Conservation (phyloP, 2,797 vertebrate species). For the Tympanoctomys barrerae region DNA sequence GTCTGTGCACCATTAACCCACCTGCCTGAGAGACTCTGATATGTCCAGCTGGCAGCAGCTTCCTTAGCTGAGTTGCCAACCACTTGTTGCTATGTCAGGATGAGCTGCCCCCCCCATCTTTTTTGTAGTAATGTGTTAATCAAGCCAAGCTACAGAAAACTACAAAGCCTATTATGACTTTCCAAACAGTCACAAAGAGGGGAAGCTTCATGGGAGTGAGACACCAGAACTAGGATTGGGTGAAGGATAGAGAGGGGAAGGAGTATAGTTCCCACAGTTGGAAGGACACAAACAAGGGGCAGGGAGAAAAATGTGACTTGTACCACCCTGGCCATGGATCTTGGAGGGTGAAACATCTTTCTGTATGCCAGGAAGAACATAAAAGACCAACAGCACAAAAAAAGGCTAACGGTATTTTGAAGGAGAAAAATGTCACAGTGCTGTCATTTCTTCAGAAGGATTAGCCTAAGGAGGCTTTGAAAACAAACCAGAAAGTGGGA, state of each 20-base stretch:
- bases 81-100: fast-evolving
- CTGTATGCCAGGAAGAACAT: not conserved
- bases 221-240: not conserved
- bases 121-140: not conserved
- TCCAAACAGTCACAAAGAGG: not conserved
- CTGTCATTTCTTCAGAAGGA: not conserved
- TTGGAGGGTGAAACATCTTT: not conserved
- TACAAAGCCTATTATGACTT: not conserved
- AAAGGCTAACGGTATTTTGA: not conserved
- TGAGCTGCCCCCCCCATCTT: not conserved
- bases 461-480: not conserved
- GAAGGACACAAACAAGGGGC: not conserved
- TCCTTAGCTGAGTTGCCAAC: not conserved
- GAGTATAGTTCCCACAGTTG: not conserved
- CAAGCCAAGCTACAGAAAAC: not conserved
- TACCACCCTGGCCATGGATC: not conserved
- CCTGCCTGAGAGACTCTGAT: no score
- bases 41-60: no score
- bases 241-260: not conserved
- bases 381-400: not conserved
- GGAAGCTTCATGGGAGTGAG: not conserved
- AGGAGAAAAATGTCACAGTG: not conserved
- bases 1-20: no score
- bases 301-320: not conserved
- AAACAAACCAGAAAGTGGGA: not conserved